These are phyloP conservation scores for Coecobrya sp. DNA, from an alignment of 2,888 invertebrate genomes.

Conservation along the genomic window DNA sequence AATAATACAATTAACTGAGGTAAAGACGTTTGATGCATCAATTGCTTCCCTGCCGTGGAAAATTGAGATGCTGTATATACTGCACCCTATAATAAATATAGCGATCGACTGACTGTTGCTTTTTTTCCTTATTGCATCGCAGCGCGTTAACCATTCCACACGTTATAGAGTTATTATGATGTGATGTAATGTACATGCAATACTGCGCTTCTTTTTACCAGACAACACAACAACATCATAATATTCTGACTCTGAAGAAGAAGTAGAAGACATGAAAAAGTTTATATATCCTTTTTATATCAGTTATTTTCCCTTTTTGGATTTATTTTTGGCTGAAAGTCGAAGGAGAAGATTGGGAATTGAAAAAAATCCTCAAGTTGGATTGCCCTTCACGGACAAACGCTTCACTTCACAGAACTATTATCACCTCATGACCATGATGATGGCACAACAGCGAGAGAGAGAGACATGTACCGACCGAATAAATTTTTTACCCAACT, in stretches of 20 bases:
- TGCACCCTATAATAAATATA: conserved; percentile 62
- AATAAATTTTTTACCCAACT: conserved; percentile 12
- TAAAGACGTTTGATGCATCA: conserved; percentile 79
- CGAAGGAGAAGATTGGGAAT: neutral
- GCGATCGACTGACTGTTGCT: conserved; percentile 67
- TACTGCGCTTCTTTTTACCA: neutral
- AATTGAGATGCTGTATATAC: conserved; percentile 76
- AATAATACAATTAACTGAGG: conserved; percentile 77
- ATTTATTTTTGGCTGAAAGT: neutral
- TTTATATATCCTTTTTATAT: conserved; percentile 49
- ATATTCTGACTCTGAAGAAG: no score
- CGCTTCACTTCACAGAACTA: conserved; percentile 82
- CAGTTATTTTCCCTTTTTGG: neutral
- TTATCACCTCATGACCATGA: conserved; percentile 82
- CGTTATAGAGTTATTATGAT: conserved; percentile 19
- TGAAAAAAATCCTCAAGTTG: conserved; percentile 59
- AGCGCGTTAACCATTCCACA: conserved; percentile 8
- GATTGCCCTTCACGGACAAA: conserved; percentile 77
- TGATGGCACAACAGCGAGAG: conserved; percentile 29
- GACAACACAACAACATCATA: conserved; percentile 18
- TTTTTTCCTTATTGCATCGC: neutral
- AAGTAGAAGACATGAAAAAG: conserved; percentile 6
- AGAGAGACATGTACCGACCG: neutral
- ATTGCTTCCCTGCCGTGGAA: conserved; percentile 67
- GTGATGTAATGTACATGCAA: neutral